phyloP scores from a whole-genome alignment of 1,140 invertebrate genomes.

The Bombus waltoni region DNA sequence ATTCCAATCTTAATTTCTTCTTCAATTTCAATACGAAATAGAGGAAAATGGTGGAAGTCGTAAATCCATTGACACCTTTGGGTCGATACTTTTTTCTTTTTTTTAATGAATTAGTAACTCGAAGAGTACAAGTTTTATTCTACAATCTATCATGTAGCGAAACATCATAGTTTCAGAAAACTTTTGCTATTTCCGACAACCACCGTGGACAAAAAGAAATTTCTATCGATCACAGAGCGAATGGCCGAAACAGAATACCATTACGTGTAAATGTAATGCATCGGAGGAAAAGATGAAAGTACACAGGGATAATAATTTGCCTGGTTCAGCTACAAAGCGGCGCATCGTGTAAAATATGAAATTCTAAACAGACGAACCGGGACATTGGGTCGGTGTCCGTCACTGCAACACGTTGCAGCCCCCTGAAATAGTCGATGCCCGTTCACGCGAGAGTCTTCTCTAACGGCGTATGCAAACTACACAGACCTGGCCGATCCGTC shows the following conservation, averaged over 20 bases:
- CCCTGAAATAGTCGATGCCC: slow-evolving; percentile 18
- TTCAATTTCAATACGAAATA: no score
- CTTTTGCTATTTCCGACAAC: neutral
- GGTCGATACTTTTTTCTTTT: neutral
- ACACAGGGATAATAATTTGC: slow-evolving; percentile 27
- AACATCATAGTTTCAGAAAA: neutral
- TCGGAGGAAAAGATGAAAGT: neutral
- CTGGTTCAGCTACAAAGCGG: neutral
- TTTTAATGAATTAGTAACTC: no score
- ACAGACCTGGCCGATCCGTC: neutral
- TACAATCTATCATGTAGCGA: no score
- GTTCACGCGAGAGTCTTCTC: neutral
- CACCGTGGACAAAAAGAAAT: neutral
- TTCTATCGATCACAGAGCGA: neutral
- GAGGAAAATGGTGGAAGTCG: neutral
- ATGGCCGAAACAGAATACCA: neutral
- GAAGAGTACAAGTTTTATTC: no score
- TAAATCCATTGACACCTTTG: neutral
- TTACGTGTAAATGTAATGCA: neutral
- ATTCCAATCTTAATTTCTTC: neutral
- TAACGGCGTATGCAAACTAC: slow-evolving; percentile 38
- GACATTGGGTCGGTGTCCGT: slow-evolving; percentile 13
- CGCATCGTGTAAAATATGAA: slow-evolving; percentile 49
- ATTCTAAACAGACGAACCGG: slow-evolving; percentile 36
- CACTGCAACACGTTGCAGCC: slow-evolving; percentile 44